Base-by-base conservation (phyloP, 30 jellyfish, hydroid and myxozoan species). In the Sanderia malayensis region DNA sequence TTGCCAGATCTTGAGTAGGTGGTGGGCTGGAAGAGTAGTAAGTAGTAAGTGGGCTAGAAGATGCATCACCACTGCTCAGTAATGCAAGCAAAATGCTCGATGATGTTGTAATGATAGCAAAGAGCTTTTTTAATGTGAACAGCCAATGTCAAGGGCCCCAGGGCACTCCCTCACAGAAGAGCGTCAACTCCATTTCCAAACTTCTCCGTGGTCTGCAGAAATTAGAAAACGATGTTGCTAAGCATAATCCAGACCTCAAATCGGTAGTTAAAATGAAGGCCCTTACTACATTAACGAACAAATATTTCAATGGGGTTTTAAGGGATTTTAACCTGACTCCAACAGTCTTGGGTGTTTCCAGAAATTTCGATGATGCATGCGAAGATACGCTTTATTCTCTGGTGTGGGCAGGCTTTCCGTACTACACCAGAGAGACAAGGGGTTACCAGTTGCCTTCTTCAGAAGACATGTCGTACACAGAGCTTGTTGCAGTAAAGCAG, bases 101-200 rank as follows among this genome's bases (percentile, higher is more conserved):
- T 28, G 76, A 24, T 30, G 31, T 41, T 8, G 57, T 29, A 63
- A 26, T 28, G 58, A 63, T 25, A 8, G 76, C 76, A 63, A 63
- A 29, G 52, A 20, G 7, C 8, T 25, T 31, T 7, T 29, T 63
- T 29, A 63, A 29, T 31, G 58, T 26, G 13, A 63, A 32, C 24
- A 17, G 24, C 20, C 26, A 2, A 2, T 18, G 60, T 31, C 60
- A 63, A 63, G 47, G 73, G 8, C 73, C 73, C 49, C 47, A 61
- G 49, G 73, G 73, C 52, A 63, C 76, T 63, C 76, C 76, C 57
- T 28, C 76, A 25, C 58, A 26, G 6, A 4, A 63, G 10, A 63
- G 58, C 57, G 60, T 63, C 58, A 63, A 26, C n/a, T 28, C 73
- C 6, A 19, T 53, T 19, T 6, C 11, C 9, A 10, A 53, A 6